phyloP scores from a whole-genome alignment of 2,888 invertebrate genomes.

The Calameuta idolon region DNA sequence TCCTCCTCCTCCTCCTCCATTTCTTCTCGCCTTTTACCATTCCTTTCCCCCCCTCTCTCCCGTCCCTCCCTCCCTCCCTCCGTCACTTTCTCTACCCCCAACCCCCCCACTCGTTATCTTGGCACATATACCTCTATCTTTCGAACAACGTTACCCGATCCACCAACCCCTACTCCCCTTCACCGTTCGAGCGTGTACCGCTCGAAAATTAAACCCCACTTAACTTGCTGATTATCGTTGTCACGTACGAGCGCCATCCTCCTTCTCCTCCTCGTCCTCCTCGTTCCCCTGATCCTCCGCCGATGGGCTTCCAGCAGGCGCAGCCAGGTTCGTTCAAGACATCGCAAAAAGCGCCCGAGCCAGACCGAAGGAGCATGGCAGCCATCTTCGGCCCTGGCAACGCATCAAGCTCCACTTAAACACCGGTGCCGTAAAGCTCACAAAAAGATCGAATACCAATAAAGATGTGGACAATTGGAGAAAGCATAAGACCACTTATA shows the following conservation, averaged over 20 bases:
- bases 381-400: too few relatives aligned
- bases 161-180: constrained; percentile 33
- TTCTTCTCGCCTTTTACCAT: constrained; percentile 6
- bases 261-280: constrained; percentile 14
- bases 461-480: too few relatives aligned
- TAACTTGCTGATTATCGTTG: constrained; percentile 63
- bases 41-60: constrained; percentile 14
- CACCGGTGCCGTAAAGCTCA: too few relatives aligned
- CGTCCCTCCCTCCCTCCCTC: constrained; percentile 16
- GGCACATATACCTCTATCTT: neutral
- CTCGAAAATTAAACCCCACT: constrained; percentile 62
- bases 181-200: constrained; percentile 55
- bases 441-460: too few relatives aligned
- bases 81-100: constrained; percentile 22
- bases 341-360: neutral
- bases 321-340: neutral
- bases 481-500: too few relatives aligned
- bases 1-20: constrained; percentile 18
- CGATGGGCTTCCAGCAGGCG: neutral
- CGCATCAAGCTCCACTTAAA: too few relatives aligned
- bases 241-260: constrained; percentile 56
- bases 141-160: neutral
- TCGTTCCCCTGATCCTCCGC: neutral
- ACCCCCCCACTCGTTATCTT: neutral
- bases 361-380: too few relatives aligned